Percentiles rank a stretch among this genome's conserved stretches.
These are phyloP conservation scores for Myotis pilosus DNA, from an alignment of 2,797 vertebrate species.

Conservation along the genomic window DNA sequence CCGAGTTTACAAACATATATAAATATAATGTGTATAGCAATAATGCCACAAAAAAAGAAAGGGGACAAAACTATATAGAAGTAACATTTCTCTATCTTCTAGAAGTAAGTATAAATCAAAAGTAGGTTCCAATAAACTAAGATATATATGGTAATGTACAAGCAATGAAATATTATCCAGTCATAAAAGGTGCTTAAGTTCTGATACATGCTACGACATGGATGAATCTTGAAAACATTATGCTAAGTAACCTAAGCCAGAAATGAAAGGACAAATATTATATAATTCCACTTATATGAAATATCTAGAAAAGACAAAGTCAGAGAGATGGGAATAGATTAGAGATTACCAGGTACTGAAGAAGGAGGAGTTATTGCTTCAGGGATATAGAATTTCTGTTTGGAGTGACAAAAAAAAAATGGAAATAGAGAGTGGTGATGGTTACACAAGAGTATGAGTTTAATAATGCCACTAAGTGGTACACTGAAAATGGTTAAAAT, in stretches of 20 bases:
- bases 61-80: background rate
- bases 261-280: background rate
- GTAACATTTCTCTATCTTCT: background rate
- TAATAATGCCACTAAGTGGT: background rate
- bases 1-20: background rate
- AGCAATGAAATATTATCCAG: background rate
- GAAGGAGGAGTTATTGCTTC: background rate
- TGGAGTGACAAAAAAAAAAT: background rate
- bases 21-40: background rate
- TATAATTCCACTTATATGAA: background rate
- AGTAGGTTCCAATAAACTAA: background rate
- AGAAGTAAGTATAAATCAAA: slow-evolving; percentile 26
- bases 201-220: background rate
- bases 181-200: background rate
- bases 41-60: background rate
- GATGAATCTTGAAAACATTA: background rate
- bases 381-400: background rate
- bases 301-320: background rate
- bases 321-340: background rate
- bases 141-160: background rate
- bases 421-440: background rate
- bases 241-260: background rate
- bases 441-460: background rate
- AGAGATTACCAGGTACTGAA: background rate
- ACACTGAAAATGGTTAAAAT: background rate